Evolutionary conservation across 2,797 vertebrate genomes (phyloP).

Genomic region (Cynodonichthys magdalenae): DNA sequence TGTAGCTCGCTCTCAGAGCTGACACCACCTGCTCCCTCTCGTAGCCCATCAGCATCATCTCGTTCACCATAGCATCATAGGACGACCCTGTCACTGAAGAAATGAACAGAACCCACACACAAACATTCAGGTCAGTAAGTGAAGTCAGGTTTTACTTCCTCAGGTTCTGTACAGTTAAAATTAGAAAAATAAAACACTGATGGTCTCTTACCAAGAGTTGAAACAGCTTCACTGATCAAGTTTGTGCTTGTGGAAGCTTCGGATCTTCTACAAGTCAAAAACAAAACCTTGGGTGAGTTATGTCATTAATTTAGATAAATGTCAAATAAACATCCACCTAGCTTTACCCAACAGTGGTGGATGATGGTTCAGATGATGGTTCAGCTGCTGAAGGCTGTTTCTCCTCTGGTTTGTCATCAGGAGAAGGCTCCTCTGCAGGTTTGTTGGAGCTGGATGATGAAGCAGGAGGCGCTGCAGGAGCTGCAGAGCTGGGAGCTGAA

Average conservation of each 20-base stretch:
- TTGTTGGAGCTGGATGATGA: conserved; percentile 75
- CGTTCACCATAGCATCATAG: conserved; percentile 97
- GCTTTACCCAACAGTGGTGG: conserved; percentile 54
- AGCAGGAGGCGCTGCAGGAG: conserved; percentile 54
- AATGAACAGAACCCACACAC: background rate
- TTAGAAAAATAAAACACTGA: background rate
- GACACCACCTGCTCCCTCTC: conserved; percentile 93
- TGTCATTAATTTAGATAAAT: background rate
- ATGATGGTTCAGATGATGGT: conserved; percentile 69
- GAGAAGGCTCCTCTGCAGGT: conserved; percentile 63
- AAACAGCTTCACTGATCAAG: conserved; percentile 94
- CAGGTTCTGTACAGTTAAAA: too few relatives aligned
- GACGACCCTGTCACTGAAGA: conserved; percentile 92
- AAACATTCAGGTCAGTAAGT: background rate
- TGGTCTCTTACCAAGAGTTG: conserved; percentile 87
- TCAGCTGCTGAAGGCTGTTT: conserved; percentile 70
- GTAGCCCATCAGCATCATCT: conserved; percentile 99
- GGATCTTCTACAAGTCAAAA: conserved; percentile 77
- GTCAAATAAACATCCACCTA: conserved; percentile 15
- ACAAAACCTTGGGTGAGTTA: background rate
- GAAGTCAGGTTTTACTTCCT: too few relatives aligned
- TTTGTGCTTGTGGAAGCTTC: conserved; percentile 85
- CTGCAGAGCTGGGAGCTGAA: conserved; percentile 57
- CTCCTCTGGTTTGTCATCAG: conserved; percentile 83
- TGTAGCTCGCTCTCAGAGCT: conserved; percentile 94